These are phyloP conservation scores for Esox niger DNA, from an alignment of 2,113 vertebrate genomes.

Conservation along the genomic window DNA sequence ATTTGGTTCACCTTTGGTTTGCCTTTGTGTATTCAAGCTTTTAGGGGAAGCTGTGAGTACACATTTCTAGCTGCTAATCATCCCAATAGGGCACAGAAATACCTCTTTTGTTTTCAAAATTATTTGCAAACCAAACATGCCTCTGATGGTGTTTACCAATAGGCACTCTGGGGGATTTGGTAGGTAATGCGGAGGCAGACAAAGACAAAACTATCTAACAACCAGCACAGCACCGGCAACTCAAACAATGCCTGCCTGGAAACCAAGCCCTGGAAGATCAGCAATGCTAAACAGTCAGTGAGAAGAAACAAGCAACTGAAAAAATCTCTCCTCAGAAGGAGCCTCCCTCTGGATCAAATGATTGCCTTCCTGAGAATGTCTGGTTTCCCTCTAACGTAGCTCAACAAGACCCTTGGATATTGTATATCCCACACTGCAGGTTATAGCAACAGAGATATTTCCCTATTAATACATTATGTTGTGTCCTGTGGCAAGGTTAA, in stretches of 20 bases:
- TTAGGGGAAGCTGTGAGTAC: conserved; percentile 13
- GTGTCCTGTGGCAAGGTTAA: conserved; percentile 32
- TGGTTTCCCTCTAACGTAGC: conserved; percentile 28
- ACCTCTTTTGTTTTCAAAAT: conserved; percentile 51
- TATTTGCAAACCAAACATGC: conserved; percentile 59
- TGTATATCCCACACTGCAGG: conserved; percentile 17
- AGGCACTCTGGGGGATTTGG: conserved; percentile 32
- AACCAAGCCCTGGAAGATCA: conserved; percentile 7
- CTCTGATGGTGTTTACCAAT: conserved; percentile 25
- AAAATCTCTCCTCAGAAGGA: too few species aligned
- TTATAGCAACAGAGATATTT: conserved; percentile 14
- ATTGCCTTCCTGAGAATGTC: conserved; percentile 32
- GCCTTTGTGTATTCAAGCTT: conserved; percentile 22
- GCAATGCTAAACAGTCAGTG: conserved; percentile 6
- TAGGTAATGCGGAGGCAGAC: neutral
- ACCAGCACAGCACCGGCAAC: neutral
- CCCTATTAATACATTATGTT: conserved; percentile 13
- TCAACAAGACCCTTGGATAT: conserved; percentile 29
- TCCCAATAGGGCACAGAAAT: conserved; percentile 38
- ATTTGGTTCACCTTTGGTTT: too few species aligned
- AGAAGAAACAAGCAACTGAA: conserved; percentile 20
- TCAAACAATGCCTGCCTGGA: conserved; percentile 14
- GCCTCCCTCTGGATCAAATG: conserved; percentile 43
- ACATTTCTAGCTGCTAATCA: conserved; percentile 39
- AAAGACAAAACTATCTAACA: neutral